Evolutionary conservation across 2,888 invertebrate species (phyloP).

Genomic region (Archips xylosteana): DNA sequence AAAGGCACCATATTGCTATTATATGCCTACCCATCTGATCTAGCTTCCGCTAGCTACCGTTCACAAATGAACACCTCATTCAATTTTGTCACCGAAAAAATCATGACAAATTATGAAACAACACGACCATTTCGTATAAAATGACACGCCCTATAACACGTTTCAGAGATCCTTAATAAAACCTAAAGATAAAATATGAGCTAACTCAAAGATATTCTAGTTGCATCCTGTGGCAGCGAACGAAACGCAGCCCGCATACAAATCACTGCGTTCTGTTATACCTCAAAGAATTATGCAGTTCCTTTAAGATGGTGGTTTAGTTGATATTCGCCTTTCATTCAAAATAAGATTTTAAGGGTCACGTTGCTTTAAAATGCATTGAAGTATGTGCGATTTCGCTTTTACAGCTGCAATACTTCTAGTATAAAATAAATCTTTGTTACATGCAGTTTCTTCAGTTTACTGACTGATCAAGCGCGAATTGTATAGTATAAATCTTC

Average conservation of each 20-base stretch:
- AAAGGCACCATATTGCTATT: no score
- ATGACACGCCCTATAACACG: not conserved
- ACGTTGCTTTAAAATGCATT: not conserved
- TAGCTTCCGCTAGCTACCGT: no score
- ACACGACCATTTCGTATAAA: not conserved
- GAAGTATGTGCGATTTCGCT: not conserved
- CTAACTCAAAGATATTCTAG: conserved; percentile 13
- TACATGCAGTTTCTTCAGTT: no score
- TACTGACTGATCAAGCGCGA: no score
- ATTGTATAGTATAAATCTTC: no score
- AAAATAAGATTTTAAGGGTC: not conserved
- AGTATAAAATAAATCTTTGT: no score
- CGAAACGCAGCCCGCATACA: conserved; percentile 33
- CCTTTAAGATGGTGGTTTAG: not conserved
- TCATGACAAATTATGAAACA: not conserved
- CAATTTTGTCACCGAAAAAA: no score
- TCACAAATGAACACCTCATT: no score
- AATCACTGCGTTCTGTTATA: conserved; percentile 36
- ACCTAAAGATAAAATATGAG: conserved; percentile 23
- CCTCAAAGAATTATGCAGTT: conserved; percentile 10
- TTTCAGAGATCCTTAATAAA: conserved; percentile 6
- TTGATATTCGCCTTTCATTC: conserved; percentile 8
- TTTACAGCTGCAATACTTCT: not conserved
- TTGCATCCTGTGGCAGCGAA: conserved; percentile 28
- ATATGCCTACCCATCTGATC: no score